A percentile compares a stretch with the other conserved stretches of the same genome.
These are phyloP conservation scores for Brenthis hecate DNA, from an alignment of 2,888 invertebrate genomes.

Conservation along the genomic window DNA sequence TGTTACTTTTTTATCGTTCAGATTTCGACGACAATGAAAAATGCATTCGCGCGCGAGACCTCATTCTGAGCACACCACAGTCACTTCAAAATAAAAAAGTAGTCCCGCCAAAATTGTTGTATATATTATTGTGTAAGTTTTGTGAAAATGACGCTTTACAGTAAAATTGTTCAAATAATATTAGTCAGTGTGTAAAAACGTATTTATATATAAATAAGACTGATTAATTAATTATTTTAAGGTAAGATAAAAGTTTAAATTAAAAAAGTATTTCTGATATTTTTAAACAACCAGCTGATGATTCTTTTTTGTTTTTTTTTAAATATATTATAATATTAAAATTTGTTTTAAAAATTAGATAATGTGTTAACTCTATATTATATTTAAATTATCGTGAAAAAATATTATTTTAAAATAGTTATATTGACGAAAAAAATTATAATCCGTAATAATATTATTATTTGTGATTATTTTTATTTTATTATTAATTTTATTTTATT, in stretches of 20 bases:
- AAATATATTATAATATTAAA: too few relatives aligned
- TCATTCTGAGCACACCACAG: slow-evolving; percentile 30
- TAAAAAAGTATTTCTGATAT: too few relatives aligned
- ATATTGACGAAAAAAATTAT: too few relatives aligned
- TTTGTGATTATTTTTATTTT: too few relatives aligned
- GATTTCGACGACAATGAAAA: slow-evolving; percentile 53
- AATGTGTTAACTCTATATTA: too few relatives aligned
- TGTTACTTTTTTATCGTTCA: slow-evolving; percentile 39
- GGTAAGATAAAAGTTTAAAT: neutral
- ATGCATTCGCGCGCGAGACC: slow-evolving; percentile 57
- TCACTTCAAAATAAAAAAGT: neutral
- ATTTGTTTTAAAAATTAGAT: too few relatives aligned
- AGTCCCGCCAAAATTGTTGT: slow-evolving; percentile 21
- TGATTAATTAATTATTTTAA: neutral
- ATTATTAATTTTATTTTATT: too few relatives aligned
- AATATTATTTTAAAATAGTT: too few relatives aligned
- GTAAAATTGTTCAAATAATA: slow-evolving; percentile 78
- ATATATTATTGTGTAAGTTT: slow-evolving; percentile 18
- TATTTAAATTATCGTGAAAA: too few relatives aligned
- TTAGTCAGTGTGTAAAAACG: slow-evolving; percentile 66
- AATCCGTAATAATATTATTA: too few relatives aligned
- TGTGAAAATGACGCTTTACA: slow-evolving; percentile 74
- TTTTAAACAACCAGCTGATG: too few relatives aligned
- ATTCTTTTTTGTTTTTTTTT: too few relatives aligned
- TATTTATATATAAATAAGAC: neutral